Evolutionary conservation across 2,888 invertebrate species (phyloP).

Genomic region (Crocallis elinguaria): DNA sequence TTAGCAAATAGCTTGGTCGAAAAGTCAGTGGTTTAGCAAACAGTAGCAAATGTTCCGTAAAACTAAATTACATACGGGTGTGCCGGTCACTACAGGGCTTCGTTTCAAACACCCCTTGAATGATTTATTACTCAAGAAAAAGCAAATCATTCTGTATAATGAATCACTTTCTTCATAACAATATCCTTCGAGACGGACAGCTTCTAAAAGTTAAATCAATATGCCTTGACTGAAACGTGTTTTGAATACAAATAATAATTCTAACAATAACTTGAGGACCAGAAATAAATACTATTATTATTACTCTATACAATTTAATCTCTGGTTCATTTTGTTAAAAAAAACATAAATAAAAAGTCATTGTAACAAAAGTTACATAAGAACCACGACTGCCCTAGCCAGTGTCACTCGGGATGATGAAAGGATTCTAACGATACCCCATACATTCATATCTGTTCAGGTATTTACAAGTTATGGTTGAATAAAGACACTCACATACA

Average conservation of each 20-base stretch:
- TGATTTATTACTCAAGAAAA: neutral
- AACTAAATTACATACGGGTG: neutral
- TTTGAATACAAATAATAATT: too few species aligned
- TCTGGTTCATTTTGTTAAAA: too few species aligned
- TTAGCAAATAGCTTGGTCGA: neutral
- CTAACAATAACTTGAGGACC: neutral
- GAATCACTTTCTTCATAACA: slow-evolving; percentile 1
- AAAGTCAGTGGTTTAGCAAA: neutral
- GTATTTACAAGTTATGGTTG: too few species aligned
- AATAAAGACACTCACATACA: too few species aligned
- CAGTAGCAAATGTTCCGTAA: neutral
- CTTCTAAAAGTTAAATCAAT: neutral
- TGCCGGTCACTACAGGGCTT: neutral
- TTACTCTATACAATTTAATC: too few species aligned
- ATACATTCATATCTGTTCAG: too few species aligned
- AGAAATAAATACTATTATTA: too few species aligned
- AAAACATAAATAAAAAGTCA: too few species aligned
- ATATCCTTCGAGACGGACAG: neutral
- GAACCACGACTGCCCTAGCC: too few species aligned
- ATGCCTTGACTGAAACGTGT: neutral
- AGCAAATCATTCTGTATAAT: neutral
- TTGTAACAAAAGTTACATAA: too few species aligned
- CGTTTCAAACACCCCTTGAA: neutral
- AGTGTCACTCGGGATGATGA: too few species aligned
- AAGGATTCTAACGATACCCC: too few species aligned